phyloP scores from a whole-genome alignment of 1,140 invertebrate genomes.

The Holcopasites calliopsidis region DNA sequence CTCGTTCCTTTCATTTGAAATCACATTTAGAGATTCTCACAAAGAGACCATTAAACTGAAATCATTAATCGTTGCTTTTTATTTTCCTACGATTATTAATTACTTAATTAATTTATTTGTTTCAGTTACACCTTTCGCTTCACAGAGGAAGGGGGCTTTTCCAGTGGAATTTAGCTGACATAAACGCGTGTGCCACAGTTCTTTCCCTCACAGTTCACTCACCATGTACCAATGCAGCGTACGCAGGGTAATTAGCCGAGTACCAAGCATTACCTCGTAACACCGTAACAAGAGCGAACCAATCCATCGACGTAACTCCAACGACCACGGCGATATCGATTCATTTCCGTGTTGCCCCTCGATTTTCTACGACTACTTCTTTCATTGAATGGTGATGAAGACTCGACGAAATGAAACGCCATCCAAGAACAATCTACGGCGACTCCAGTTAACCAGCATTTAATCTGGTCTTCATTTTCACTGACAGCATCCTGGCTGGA shows the following conservation, averaged over 20 bases:
- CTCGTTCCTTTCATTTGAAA: not conserved
- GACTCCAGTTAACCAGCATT: constrained; percentile 2
- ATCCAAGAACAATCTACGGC: constrained; percentile 22
- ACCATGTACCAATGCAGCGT: constrained; percentile 15
- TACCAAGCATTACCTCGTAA: constrained; percentile 45
- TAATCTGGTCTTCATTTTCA: constrained; percentile 20
- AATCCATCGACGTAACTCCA: not conserved
- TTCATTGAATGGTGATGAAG: not conserved
- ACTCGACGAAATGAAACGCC: not conserved
- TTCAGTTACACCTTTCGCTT: no score
- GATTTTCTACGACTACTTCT: not conserved
- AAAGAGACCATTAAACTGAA: no score
- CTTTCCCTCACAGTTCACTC: not conserved
- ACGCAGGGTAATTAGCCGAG: constrained; percentile 50
- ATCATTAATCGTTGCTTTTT: no score
- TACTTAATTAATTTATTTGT: no score
- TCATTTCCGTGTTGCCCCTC: not conserved
- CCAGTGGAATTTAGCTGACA: constrained; percentile 53
- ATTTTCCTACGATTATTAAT: no score
- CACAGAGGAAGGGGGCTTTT: no score
- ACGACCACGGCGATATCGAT: not conserved
- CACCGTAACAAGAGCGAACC: constrained; percentile 43
- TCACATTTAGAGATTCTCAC: no score
- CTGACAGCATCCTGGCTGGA: constrained; percentile 13
- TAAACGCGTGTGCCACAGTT: constrained; percentile 48